Base-by-base conservation (phyloP, 1,140 invertebrate species). In the Theocolax elegans region DNA sequence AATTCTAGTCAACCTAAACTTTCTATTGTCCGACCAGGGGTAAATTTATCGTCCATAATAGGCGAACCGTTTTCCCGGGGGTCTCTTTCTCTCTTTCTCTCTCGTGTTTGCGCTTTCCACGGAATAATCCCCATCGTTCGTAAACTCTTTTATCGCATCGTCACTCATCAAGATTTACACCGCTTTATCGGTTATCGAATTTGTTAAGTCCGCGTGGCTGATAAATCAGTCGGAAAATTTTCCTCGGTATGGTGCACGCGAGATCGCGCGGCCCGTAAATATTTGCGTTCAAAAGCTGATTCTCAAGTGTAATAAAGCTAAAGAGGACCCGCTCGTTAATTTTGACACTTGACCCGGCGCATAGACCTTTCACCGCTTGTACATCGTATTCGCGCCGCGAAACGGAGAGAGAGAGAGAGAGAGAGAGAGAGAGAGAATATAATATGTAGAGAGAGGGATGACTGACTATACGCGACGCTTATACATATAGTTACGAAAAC, bases 401-500 rank as follows among this genome's bases (percentile, higher is more conserved):
- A 3, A 0, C 1, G 3, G 56, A 2, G 49, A 23, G 35, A 38
- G n/a, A n/a, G n/a, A 29, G 49, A 53, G 25, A n/a, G 23, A 9
- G 21, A 29, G n/a, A 53, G 49, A 51, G 49, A 53, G 63, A 59
- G 64, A 12, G 42, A 42, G 49, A 65, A 75, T 77, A 76, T n/a
- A n/a, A n/a, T n/a, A n/a, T n/a, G n/a, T n/a, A n/a, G n/a, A n/a
- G n/a, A n/a, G 75, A 75, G 46, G 68, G 68, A 76, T 71, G 76
- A 77, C 71, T 69, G 75, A 77, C 76, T 72, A 74, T 53, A 40
- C 51, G 69, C 70, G 42, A 59, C 44, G n/a, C n/a, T n/a, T n/a
- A n/a, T n/a, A n/a, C n/a, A n/a, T n/a, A n/a, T n/a, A n/a, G 66
- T 78, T 77, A 73, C 76, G 74, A 78, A 77, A 78, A 77, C 44